These are phyloP conservation scores for Slavum lentiscoides DNA, from an alignment of 2,888 invertebrate genomes.

Conservation along the genomic window DNA sequence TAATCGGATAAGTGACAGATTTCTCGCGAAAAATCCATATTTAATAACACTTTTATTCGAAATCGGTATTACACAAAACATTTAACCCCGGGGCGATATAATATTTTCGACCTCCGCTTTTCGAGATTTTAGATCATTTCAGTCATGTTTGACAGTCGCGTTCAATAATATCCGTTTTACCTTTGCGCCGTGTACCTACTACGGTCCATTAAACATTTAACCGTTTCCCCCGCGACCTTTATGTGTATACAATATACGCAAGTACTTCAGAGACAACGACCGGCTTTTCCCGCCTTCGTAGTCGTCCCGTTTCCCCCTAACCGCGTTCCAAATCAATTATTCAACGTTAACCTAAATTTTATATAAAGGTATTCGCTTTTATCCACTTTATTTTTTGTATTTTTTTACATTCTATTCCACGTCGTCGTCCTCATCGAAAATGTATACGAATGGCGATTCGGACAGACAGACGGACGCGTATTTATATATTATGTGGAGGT, in stretches of 20 bases:
- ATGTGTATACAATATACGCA: neutral
- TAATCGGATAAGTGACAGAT: too few relatives aligned
- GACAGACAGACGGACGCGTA: constrained; percentile 1
- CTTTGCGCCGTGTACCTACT: neutral
- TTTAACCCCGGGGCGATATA: neutral
- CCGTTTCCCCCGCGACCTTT: neutral
- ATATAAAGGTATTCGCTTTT: neutral
- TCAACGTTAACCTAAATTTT: constrained; percentile 43
- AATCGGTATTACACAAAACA: too few relatives aligned
- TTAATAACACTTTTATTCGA: too few relatives aligned
- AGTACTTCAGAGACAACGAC: neutral
- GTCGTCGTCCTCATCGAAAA: constrained; percentile 13
- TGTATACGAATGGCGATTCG: constrained; percentile 27
- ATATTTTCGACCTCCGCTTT: constrained; percentile 3
- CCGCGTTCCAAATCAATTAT: constrained; percentile 30
- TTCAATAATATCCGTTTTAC: constrained; percentile 25
- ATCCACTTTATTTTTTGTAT: too few relatives aligned
- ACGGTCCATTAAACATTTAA: constrained; percentile 35
- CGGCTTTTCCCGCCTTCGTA: too few relatives aligned
- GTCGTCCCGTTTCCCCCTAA: neutral
- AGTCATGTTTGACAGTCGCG: neutral
- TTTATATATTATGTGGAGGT: neutral
- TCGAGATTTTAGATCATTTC: constrained; percentile 25
- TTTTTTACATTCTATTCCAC: too few relatives aligned
- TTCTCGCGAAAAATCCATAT: too few relatives aligned